Evolutionary conservation across 37 sponge, comb jelly and placozoan genomes (phyloP).

Genomic region (Eunapius fragilis): DNA sequence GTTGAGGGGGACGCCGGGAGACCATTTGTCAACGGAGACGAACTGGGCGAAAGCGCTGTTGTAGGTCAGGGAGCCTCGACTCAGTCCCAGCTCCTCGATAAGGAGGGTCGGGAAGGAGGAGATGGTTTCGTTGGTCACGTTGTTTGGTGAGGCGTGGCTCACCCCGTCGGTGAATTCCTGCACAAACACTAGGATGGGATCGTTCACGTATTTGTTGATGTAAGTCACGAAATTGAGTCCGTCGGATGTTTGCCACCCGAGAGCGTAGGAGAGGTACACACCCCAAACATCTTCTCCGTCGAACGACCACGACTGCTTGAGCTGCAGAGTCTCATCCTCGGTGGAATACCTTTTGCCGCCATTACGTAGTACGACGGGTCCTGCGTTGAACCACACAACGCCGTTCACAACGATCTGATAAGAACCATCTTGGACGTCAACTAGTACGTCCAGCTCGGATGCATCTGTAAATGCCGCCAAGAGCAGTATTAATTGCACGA

Average conservation of each 20-base stretch:
- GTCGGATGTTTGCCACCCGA: conserved; percentile 14
- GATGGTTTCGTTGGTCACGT: background rate
- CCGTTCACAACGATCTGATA: conserved; percentile 22
- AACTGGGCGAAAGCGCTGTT: background rate
- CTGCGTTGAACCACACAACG: conserved; percentile 43
- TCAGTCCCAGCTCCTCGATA: conserved; percentile 22
- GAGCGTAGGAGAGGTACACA: background rate
- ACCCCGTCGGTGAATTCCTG: conserved; percentile 6
- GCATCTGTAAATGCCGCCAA: background rate
- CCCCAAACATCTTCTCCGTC: conserved; percentile 40
- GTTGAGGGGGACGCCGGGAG: background rate
- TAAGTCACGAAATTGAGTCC: background rate
- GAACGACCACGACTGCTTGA: background rate
- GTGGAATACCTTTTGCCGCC: conserved; percentile 22
- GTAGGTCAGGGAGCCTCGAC: conserved; percentile 12
- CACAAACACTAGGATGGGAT: conserved; percentile 10
- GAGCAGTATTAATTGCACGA: no score
- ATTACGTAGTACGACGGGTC: conserved; percentile 11
- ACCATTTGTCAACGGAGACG: conserved; percentile 16
- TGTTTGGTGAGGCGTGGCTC: background rate
- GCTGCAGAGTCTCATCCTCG: background rate
- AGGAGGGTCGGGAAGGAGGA: conserved; percentile 25
- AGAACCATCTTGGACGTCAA: conserved; percentile 5
- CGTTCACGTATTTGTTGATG: conserved; percentile 23
- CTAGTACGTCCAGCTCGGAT: background rate